Conservation (phyloP, 2,888 invertebrate genomes). For the Kuschelorhynchus macadamiae region DNA sequence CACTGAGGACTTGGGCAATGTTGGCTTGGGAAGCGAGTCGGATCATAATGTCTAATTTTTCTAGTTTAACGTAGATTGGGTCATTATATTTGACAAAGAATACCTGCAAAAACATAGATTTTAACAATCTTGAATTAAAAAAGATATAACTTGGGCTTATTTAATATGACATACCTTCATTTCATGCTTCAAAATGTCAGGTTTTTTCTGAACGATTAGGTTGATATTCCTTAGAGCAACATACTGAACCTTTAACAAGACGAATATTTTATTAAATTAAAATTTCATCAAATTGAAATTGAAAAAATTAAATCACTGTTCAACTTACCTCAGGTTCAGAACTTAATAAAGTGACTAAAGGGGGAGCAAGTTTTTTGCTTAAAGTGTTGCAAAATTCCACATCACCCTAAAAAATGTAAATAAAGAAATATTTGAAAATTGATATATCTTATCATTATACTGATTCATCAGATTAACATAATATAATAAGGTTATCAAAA, state of each 20-base stretch:
- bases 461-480: too few relatives aligned
- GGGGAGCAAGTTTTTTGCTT: conserved; percentile 98
- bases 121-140: background rate
- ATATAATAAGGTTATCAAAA: too few relatives aligned
- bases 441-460: too few relatives aligned
- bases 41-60: conserved; percentile 99
- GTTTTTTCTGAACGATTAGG: conserved; percentile 98
- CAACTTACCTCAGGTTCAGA: conserved; percentile 91
- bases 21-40: conserved; percentile 97
- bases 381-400: conserved; percentile 94
- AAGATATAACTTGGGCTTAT: background rate
- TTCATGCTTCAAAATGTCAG: conserved; percentile 98
- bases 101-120: conserved; percentile 68
- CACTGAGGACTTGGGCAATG: conserved; percentile 97
- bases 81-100: conserved; percentile 99
- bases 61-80: conserved; percentile 99
- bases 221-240: conserved; percentile 99
- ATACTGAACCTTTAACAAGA: conserved; percentile 93
- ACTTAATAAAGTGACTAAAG: conserved; percentile 95
- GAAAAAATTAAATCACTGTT: background rate
- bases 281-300: conserved; percentile 7
- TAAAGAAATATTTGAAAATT: background rate
- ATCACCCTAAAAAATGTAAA: conserved; percentile 70
- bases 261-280: too few relatives aligned
- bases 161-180: conserved; percentile 97